These are phyloP conservation scores for Rhopalosiphum maidis DNA, from an alignment of 1,140 invertebrate species.

Conservation along the genomic window DNA sequence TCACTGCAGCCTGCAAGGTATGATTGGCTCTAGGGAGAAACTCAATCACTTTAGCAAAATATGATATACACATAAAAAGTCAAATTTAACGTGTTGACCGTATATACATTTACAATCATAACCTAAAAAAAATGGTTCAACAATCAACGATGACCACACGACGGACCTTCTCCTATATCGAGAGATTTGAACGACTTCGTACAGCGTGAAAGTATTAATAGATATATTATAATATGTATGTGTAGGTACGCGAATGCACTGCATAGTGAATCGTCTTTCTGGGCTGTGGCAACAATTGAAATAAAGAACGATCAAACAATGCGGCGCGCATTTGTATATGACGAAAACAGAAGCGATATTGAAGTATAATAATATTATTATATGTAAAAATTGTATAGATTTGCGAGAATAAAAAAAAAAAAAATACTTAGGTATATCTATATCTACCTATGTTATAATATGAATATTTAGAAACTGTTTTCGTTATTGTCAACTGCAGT, in stretches of 20 bases:
- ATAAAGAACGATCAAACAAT: not conserved
- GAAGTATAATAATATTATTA: not conserved
- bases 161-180: no score
- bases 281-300: not conserved
- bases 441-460: not conserved
- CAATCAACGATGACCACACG: not conserved
- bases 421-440: not conserved
- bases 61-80: not conserved
- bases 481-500: not conserved
- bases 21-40: not conserved
- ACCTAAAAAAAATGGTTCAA: not conserved
- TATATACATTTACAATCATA: not conserved
- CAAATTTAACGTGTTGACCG: not conserved
- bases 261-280: not conserved
- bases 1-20: no score
- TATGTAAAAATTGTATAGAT: not conserved
- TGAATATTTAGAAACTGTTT: constrained; percentile 10
- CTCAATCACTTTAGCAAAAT: not conserved
- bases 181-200: no score
- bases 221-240: no score
- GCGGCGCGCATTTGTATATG: no score
- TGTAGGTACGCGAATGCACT: not conserved
- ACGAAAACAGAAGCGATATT: not conserved
- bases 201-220: no score
- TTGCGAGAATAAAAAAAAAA: not conserved